A percentile compares a stretch with the other conserved stretches of the same genome.
Evolutionary conservation across 2,797 vertebrate species (phyloP).

Genomic region (Danio jaintianensis): DNA sequence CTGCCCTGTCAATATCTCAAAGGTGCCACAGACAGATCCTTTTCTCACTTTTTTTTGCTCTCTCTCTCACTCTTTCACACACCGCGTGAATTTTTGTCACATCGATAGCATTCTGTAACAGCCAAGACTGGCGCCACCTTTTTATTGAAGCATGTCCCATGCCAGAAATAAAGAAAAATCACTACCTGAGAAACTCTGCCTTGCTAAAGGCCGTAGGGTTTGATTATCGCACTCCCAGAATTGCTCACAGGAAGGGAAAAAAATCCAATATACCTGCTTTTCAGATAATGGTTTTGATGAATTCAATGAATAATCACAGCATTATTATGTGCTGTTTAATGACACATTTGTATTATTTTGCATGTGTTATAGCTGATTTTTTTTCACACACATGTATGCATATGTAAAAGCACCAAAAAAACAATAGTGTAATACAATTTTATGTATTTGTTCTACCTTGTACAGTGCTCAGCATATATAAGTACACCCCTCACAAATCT

Average conservation of each 20-base stretch:
- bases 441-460: too few relatives aligned
- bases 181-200: constrained; percentile 42
- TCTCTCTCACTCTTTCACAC: constrained; percentile 44
- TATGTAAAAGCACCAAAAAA: too few relatives aligned
- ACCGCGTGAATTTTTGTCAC: constrained; percentile 52
- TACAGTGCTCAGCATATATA: too few relatives aligned
- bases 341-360: neutral
- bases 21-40: constrained; percentile 53
- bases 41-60: constrained; percentile 40
- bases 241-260: neutral
- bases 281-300: constrained; percentile 36
- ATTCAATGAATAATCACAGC: constrained; percentile 51
- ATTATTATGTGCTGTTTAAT: constrained; percentile 30
- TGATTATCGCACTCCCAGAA: constrained; percentile 39
- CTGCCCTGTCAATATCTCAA: constrained; percentile 49
- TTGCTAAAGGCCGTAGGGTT: constrained; percentile 9
- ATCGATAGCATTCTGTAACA: constrained; percentile 53
- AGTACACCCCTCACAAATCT: too few relatives aligned
- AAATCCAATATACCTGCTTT: neutral
- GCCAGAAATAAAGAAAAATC: constrained; percentile 41
- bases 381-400: too few relatives aligned
- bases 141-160: constrained; percentile 42
- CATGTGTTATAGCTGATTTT: neutral
- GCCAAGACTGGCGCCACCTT: constrained; percentile 50
- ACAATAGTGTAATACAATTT: too few relatives aligned